phyloP scores from a whole-genome alignment of 1,140 invertebrate species.

The Drosophila punjabiensis region DNA sequence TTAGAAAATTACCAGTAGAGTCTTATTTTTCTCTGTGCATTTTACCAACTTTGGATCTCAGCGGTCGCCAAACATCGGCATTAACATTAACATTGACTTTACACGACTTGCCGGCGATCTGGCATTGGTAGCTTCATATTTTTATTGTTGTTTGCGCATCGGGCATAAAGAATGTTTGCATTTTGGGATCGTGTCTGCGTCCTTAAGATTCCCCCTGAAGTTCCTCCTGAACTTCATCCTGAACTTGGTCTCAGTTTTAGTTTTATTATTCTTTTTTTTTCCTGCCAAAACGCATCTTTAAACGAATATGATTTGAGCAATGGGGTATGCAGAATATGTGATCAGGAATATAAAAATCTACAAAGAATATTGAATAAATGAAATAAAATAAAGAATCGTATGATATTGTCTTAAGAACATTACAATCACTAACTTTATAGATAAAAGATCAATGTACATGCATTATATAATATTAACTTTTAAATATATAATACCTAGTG shows the following conservation, averaged over 20 bases:
- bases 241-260: conserved; percentile 28
- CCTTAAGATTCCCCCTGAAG: conserved; percentile 56
- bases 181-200: conserved; percentile 69
- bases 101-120: conserved; percentile 78
- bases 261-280: conserved; percentile 23
- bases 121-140: conserved; percentile 80
- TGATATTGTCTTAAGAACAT: too few species aligned
- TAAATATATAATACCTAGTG: too few species aligned
- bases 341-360: background rate
- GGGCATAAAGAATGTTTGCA: conserved; percentile 74
- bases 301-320: conserved; percentile 3
- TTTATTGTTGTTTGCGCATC: conserved; percentile 82
- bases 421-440: too few species aligned
- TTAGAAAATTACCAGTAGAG: too few species aligned
- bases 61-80: conserved; percentile 65
- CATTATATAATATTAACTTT: too few species aligned
- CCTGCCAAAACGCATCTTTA: conserved; percentile 74
- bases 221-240: conserved; percentile 4
- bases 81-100: conserved; percentile 85
- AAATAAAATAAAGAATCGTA: too few species aligned
- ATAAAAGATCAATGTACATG: too few species aligned
- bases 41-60: conserved; percentile 28
- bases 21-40: conserved; percentile 10
- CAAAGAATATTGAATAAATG: too few species aligned
- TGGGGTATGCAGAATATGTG: conserved; percentile 26